A percentile compares a stretch with the other conserved stretches of the same genome.
Evolutionary conservation across 2,888 invertebrate genomes (phyloP).

Genomic region (Stenodema calcarata): DNA sequence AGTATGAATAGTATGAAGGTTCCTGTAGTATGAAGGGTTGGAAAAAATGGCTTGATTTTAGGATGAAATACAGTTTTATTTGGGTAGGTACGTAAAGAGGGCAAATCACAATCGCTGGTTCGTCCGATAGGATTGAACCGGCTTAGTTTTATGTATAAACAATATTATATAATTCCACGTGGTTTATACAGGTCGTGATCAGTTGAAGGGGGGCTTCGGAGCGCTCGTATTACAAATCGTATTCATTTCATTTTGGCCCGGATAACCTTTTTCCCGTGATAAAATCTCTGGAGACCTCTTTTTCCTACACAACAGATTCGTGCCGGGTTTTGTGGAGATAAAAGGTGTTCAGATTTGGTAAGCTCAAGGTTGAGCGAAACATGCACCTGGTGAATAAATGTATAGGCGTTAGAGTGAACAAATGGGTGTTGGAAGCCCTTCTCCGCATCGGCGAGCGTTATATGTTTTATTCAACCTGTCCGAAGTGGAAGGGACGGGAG

Average conservation of each 20-base stretch:
- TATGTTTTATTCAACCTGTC: slow-evolving; percentile 47
- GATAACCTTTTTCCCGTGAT: neutral
- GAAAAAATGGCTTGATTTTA: no score
- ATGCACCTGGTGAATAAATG: slow-evolving; percentile 48
- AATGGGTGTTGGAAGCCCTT: slow-evolving; percentile 46
- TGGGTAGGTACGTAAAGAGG: no score
- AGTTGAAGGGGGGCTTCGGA: neutral
- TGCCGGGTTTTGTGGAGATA: slow-evolving; percentile 29
- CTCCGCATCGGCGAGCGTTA: slow-evolving; percentile 38
- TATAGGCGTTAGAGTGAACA: slow-evolving; percentile 47
- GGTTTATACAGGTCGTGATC: neutral
- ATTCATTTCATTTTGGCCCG: slow-evolving; percentile 3
- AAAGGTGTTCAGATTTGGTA: slow-evolving; percentile 44
- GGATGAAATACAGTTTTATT: no score
- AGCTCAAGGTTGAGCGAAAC: slow-evolving; percentile 42
- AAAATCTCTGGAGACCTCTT: neutral
- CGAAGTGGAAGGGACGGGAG: slow-evolving; percentile 7
- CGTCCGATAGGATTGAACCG: no score
- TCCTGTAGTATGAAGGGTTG: no score
- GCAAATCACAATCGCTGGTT: no score
- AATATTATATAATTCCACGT: no score
- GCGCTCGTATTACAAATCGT: slow-evolving; percentile 11
- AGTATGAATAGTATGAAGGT: no score
- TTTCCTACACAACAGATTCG: slow-evolving; percentile 24
- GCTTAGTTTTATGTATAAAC: no score